phyloP scores from a whole-genome alignment of 2,888 invertebrate genomes.

The Byasa hedistus region DNA sequence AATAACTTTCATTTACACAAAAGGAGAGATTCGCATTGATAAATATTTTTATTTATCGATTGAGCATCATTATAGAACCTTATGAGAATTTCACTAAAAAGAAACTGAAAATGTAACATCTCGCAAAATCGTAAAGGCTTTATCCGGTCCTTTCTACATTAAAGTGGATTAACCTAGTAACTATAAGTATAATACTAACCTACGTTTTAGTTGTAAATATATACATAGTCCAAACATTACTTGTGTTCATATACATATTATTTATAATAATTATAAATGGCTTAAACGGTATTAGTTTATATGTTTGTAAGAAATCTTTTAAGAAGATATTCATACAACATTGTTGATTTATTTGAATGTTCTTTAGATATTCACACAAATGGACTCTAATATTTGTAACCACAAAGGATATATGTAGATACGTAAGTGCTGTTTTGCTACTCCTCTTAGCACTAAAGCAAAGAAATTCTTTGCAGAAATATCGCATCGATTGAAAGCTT shows the following conservation, averaged over 20 bases:
- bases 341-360: not conserved
- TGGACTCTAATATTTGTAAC: no score
- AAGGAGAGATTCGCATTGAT: no score
- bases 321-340: not conserved
- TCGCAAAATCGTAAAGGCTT: conserved; percentile 12
- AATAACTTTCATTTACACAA: no score
- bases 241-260: no score
- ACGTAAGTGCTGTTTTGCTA: no score
- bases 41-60: not conserved
- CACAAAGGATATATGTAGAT: no score
- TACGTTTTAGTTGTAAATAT: not conserved
- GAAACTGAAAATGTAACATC: conserved; percentile 11
- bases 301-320: not conserved
- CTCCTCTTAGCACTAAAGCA: no score
- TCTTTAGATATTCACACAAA: not conserved
- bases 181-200: not conserved
- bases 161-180: not conserved
- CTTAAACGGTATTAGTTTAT: no score
- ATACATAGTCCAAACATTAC: no score
- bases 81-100: not conserved
- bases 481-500: no score
- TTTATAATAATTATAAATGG: no score
- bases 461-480: no score
- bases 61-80: not conserved
- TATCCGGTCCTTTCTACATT: conserved; percentile 6